Percentiles rank a stretch among this genome's conserved stretches.
Evolutionary conservation across 2,797 vertebrate genomes (phyloP).

Genomic region (Parambassis ranga): DNA sequence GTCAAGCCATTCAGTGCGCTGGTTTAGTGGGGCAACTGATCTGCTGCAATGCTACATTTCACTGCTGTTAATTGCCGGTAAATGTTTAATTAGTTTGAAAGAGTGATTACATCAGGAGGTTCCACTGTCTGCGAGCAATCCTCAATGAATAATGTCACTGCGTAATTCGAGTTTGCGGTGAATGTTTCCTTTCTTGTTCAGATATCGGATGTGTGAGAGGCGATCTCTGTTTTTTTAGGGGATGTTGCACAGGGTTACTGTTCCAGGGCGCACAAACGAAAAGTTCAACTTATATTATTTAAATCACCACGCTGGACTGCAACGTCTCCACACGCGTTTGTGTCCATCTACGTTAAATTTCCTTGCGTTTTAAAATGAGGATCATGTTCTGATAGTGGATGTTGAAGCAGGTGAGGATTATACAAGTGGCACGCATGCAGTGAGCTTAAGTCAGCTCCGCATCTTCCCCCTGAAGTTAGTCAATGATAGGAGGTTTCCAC

Average conservation of each 20-base stretch:
- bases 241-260: not conserved
- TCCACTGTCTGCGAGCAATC: not conserved
- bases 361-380: not conserved
- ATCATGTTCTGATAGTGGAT: not conserved
- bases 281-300: slow-evolving; percentile 35
- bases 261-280: slow-evolving; percentile 21
- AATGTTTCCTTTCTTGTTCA: not conserved
- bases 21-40: slow-evolving; percentile 13
- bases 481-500: not conserved
- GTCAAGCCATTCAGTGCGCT: slow-evolving; percentile 65
- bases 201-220: not conserved
- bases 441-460: not conserved
- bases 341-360: not conserved
- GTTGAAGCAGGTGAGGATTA: not conserved
- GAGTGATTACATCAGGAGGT: slow-evolving; percentile 19
- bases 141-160: slow-evolving; percentile 16
- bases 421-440: not conserved
- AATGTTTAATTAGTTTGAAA: slow-evolving; percentile 51
- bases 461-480: slow-evolving; percentile 23
- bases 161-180: slow-evolving; percentile 17
- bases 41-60: slow-evolving; percentile 65
- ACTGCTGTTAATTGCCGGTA: slow-evolving; percentile 36
- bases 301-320: not conserved
- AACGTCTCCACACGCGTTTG: not conserved
- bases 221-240: not conserved